A percentile compares a stretch with the other conserved stretches of the same genome.
Evolutionary conservation across 2,888 invertebrate species (phyloP).

Genomic region (Halictus ligatus): DNA sequence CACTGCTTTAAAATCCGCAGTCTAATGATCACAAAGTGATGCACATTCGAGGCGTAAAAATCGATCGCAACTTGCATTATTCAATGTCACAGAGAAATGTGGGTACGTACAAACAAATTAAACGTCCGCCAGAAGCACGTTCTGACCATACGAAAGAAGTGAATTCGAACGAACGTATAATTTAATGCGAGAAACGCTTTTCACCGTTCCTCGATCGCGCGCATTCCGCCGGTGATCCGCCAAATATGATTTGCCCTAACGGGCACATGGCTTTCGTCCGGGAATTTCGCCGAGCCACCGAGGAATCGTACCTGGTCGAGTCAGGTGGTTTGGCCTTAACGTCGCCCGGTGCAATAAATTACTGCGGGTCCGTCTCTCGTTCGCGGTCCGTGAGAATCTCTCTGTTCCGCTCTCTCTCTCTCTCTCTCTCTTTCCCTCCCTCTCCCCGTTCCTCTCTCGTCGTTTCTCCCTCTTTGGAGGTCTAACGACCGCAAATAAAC

Average conservation of each 20-base stretch:
- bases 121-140: too few relatives aligned
- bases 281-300: constrained; percentile 7
- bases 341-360: constrained; percentile 54
- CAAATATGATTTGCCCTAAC: constrained; percentile 35
- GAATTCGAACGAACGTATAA: not conserved
- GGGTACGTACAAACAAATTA: too few relatives aligned
- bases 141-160: too few relatives aligned
- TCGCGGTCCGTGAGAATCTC: constrained; percentile 4
- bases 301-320: constrained; percentile 28
- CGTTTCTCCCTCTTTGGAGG: constrained; percentile 55
- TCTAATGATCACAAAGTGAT: too few relatives aligned
- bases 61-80: too few relatives aligned
- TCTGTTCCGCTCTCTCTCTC: not conserved
- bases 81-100: too few relatives aligned
- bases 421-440: not conserved
- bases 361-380: constrained; percentile 39
- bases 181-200: not conserved
- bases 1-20: too few relatives aligned
- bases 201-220: not conserved
- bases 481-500: constrained; percentile 77
- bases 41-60: too few relatives aligned
- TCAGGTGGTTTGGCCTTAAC: constrained; percentile 43
- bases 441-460: not conserved
- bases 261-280: not conserved
- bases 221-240: constrained; percentile 1